A percentile compares a stretch with the other conserved stretches of the same genome.
Evolutionary conservation across 2,797 vertebrate species (phyloP).

Genomic region (Rhinichthys osculus): DNA sequence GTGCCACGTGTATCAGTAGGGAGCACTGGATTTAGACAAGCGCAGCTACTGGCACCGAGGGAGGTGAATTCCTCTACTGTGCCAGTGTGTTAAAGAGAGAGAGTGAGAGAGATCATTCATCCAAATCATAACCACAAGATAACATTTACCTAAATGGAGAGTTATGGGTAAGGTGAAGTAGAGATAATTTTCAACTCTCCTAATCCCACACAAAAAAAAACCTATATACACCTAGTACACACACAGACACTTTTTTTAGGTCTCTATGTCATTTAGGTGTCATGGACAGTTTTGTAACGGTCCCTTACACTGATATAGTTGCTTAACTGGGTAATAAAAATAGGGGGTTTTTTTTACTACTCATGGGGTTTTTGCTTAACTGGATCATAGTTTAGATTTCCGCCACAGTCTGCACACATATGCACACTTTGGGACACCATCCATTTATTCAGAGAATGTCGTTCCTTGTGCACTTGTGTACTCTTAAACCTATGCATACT

Average conservation of each 20-base stretch:
- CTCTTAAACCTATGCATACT: conserved; percentile 4
- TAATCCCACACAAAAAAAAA: conserved; percentile 24
- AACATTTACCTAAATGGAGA: conserved; percentile 14
- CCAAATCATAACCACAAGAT: conserved; percentile 24
- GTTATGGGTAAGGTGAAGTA: conserved; percentile 19
- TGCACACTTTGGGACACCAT: conserved; percentile 19
- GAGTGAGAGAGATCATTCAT: conserved; percentile 40
- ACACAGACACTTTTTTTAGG: not conserved
- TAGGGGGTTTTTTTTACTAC: not conserved
- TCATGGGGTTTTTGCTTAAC: conserved; percentile 45
- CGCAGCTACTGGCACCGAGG: conserved; percentile 26
- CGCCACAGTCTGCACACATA: conserved; percentile 17
- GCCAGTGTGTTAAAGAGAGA: conserved; percentile 25
- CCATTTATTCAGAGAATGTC: conserved; percentile 11
- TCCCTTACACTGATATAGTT: conserved; percentile 14
- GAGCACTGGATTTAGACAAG: conserved; percentile 42
- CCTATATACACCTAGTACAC: conserved; percentile 3
- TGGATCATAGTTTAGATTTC: conserved; percentile 42
- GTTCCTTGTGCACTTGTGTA: not conserved
- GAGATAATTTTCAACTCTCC: not conserved
- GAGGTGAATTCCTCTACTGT: conserved; percentile 38
- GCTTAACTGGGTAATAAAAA: conserved; percentile 22
- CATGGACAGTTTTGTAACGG: conserved; percentile 7
- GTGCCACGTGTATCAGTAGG: conserved; percentile 56
- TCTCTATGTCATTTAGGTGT: too few species aligned